Evolutionary conservation across 2,797 vertebrate genomes (phyloP).

Genomic region (Melanotaenia parkinsoni): DNA sequence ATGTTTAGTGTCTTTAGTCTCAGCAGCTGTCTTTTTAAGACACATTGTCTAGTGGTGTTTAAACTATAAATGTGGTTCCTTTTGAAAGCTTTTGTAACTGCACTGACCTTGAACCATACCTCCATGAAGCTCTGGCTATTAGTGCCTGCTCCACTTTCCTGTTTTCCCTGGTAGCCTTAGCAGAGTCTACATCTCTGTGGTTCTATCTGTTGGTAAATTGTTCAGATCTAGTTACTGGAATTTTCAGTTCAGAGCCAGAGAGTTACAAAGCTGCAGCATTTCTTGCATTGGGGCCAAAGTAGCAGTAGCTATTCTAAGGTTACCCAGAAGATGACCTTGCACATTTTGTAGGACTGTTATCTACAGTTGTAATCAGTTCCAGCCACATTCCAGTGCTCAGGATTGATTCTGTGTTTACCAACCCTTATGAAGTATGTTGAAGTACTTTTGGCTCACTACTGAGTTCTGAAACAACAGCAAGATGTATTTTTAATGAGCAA

Average conservation of each 20-base stretch:
- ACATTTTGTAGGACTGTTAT: slow-evolving; percentile 22
- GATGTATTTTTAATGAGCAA: neutral
- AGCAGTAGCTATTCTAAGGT: slow-evolving; percentile 21
- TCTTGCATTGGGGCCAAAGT: neutral
- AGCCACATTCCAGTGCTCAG: neutral
- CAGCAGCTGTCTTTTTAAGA: neutral
- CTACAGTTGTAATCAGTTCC: neutral
- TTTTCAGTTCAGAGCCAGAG: neutral
- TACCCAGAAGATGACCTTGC: slow-evolving; percentile 16
- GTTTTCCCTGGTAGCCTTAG: slow-evolving; percentile 2
- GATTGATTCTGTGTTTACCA: slow-evolving; percentile 3
- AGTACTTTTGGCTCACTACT: neutral
- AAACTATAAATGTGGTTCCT: neutral
- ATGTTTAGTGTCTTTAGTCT: neutral
- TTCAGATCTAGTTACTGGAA: slow-evolving; percentile 10
- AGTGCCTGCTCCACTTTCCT: slow-evolving; percentile 2
- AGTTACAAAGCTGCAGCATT: slow-evolving; percentile 5
- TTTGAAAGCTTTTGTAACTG: slow-evolving; percentile 7
- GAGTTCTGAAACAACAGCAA: slow-evolving; percentile 13
- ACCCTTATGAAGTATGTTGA: neutral
- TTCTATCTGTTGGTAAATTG: slow-evolving; percentile 1
- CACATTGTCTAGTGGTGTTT: neutral
- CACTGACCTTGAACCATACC: slow-evolving; percentile 15
- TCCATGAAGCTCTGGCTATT: neutral
- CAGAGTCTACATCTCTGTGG: neutral